phyloP scores from a whole-genome alignment of 1,140 invertebrate species.

The Zelostemma sp. region DNA sequence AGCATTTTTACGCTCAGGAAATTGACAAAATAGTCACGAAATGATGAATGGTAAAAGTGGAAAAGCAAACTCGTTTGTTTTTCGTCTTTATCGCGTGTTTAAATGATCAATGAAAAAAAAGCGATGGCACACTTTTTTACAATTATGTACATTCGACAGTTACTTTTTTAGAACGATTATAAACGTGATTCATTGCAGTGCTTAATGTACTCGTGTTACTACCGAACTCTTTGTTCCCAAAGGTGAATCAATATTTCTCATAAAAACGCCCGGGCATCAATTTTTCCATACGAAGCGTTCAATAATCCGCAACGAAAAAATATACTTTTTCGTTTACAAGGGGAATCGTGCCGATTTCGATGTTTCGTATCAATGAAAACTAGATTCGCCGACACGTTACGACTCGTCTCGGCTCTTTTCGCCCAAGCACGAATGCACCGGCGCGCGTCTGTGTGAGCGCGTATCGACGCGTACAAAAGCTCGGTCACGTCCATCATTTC shows the following conservation, averaged over 20 bases:
- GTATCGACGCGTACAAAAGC: not conserved
- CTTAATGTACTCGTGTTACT: not conserved
- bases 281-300: no score
- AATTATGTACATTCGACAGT: no score
- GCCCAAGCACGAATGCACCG: not conserved
- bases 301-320: not conserved
- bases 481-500: conserved; percentile 2
- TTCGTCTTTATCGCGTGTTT: no score
- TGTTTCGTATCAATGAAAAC: conserved; percentile 8
- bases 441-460: not conserved
- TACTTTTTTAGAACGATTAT: not conserved
- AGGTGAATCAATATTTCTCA: not conserved
- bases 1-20: no score
- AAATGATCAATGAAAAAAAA: no score
- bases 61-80: no score
- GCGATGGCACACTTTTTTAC: no score
- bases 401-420: not conserved
- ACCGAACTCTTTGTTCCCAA: not conserved
- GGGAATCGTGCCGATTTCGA: not conserved
- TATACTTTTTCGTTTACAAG: not conserved
- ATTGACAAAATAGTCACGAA: no score
- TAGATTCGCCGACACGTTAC: not conserved
- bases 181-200: not conserved
- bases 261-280: no score
- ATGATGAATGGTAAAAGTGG: no score